Base-by-base conservation (phyloP, 2,797 vertebrate species). In the Typhlichthys eigenmanni region DNA sequence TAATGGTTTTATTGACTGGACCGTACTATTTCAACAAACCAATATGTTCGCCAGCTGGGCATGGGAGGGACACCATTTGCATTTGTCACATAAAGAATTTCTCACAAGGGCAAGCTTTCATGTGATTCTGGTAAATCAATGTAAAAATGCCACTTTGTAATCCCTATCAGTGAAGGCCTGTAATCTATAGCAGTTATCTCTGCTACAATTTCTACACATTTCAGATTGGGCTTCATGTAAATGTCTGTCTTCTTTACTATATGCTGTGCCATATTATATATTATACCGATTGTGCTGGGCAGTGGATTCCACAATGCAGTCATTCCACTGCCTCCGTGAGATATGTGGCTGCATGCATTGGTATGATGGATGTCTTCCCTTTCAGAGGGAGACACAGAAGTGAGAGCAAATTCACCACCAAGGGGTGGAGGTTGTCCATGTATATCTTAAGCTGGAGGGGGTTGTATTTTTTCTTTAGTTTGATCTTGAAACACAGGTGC, bases 401-500 rank as follows among this genome's bases (percentile, higher is more conserved):
- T 79, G 76, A 81, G 71, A 87, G 68, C 11, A 70, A 59, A 58
- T 80, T 68, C 34, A 62, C 56, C 19, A 75, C 45, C 45, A 57
- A 53, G 43, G 69, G 71, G 68, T 66, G 64, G 61, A 78, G 69
- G 56, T 72, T 46, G 55, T 53, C 62, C 53, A 69, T 74, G 72
- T 61, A 71, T n/a, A 72, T 67, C 62, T 49, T 38, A 43, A 58
- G 68, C 55, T 66, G 71, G 55, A 47, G 50, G 19, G 19, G 9
- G 58, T 49, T 60, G 72, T 75, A 82, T 80, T 72, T 82, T 87
- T 82, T 80, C 80, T 82, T 79, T 80, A 85, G 84, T 67, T 76
- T 86, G 81, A 86, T 87, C 76, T 82, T 85, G 79, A 88, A 87
- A 85, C 84, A 87, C 88, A 91, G 89, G 88, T 91, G 88, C 87